Evolutionary conservation across 2,888 invertebrate species (phyloP), one percentile per base, ranked within the genome.

Genomic region (Leptinotarsa haldemani): DNA sequence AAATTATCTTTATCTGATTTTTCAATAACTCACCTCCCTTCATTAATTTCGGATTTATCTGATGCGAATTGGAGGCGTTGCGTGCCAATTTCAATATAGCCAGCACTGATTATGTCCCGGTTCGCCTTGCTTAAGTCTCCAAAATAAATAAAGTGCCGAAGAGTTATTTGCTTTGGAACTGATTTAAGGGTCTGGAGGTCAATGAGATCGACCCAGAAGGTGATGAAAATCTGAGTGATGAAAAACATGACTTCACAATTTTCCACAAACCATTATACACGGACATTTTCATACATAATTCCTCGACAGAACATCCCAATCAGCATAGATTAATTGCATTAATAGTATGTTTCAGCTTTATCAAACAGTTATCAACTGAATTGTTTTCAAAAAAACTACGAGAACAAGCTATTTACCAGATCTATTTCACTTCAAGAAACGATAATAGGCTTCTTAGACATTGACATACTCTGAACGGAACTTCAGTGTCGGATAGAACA

Each of bases 11-110:
- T 69, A 73, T 73, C 73, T 46, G 73, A 69, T 73, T 73, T 67
- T 75, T 75, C 75, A 72, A 75, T 75, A 75, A 72, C 75, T 72
- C 72, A 70, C 71, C 72, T 47, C 53, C 50, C 66, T 69, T 65
- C 74, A 75, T 75, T 72, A 66, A 72, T 70, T 70, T 72, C 50
- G 66, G 72, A 66, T 66, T 75, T 75, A 75, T 75, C 75, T 75
- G 75, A 75, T 75, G 69, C 56, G 66, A 72, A 72, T 71, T 66
- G 70, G 70, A 75, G 75, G 69, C 65, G 25, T 75, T 52, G 75
- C 72, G 75, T 75, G 75, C 71, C 65, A 75, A 67, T 72, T 75
- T 75, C 69, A 72, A 72, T 74, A 72, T 58, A 72, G 50, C 74
- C 53, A 53, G 61, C 53, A 50, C 66, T 63, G 66, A 72, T 74